Percentiles rank a stretch among this genome's conserved stretches.
phyloP scores from a whole-genome alignment of 2,797 vertebrate genomes.

The Ficedula albicollis region DNA sequence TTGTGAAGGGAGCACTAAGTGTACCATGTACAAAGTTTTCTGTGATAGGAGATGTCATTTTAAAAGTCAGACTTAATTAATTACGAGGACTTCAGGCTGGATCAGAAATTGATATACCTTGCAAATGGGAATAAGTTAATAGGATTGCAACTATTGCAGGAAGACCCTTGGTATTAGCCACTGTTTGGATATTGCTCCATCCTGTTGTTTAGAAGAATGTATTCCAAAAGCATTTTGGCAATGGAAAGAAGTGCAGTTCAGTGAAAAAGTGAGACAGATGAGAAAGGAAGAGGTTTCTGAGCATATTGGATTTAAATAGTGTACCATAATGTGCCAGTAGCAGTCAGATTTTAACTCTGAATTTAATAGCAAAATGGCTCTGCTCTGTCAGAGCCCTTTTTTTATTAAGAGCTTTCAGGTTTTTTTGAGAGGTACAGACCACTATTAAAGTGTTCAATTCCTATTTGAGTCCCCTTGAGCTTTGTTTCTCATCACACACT shows the following conservation, averaged over 20 bases:
- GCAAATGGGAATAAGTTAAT: neutral
- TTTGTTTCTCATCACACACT: neutral
- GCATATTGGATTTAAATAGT: conserved; percentile 3
- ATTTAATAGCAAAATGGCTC: conserved; percentile 34
- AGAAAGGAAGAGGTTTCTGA: conserved; percentile 23
- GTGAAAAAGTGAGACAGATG: neutral
- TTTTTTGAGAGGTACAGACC: neutral
- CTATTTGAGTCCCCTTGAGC: neutral
- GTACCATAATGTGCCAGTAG: neutral
- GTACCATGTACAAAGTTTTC: neutral
- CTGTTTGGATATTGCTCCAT: neutral
- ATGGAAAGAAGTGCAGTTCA: neutral
- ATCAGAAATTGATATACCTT: neutral
- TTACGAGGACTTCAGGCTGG: neutral
- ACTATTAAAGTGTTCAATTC: neutral
- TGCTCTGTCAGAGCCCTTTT: neutral
- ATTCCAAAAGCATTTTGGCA: neutral
- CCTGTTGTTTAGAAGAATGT: neutral
- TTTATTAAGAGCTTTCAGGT: neutral
- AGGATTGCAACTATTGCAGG: neutral
- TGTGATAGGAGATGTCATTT: neutral
- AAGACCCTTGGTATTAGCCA: neutral
- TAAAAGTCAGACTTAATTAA: neutral
- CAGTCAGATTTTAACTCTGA: conserved; percentile 30
- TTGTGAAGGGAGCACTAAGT: neutral